Evolutionary conservation across 35 echinoderm and acorn worm species (phyloP), one percentile per base, ranked within the genome.

Genomic region (Hemicentrotus pulcherrimus): DNA sequence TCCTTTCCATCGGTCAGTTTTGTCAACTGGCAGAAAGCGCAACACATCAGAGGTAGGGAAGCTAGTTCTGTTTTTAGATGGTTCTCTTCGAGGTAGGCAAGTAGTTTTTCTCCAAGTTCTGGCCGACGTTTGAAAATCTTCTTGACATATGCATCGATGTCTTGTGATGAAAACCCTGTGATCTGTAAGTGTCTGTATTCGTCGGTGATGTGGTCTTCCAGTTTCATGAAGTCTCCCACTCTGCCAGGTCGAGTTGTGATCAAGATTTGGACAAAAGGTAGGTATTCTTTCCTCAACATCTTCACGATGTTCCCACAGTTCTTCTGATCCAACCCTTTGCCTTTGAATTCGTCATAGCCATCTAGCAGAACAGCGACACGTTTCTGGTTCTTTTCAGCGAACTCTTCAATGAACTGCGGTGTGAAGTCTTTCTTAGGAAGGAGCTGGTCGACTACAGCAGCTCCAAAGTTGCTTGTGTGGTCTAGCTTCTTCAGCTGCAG

Each of bases 311-410:
- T 94, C 14, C 96, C 94, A 94, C 86, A 50, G 30, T 86, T 48
- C 18, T 47, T 94, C 18, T 89, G 85, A 61, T 92, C 59, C 28
- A 91, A 48, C 41, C 96, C 96, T 32, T 89, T 91, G 31, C 92
- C 85, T 94, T 88, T 96, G 92, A 96, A 96, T 32, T 96, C 96
- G 86, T 96, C 96, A 70, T 96, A 96, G 6, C 96, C 96, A 92
- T 96, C 96, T 32, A 96, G 41, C 47, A 96, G 94, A 32, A 96
- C n/a, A 31, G 86, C 94, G 14, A 94, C 94, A 11, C 94, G 94
- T 31, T 96, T 91, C n/a, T 94, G 86, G 46, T 96, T 86, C 48
- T 95, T 89, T 89, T 85, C 96, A 70, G 86, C 50, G 32, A 94
- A 94, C 32, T 55, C 28, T 92, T 95, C 94, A 31, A 96, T 31